Percentiles rank a stretch among this genome's conserved stretches.
phyloP scores from a whole-genome alignment of 2,113 vertebrate species.

The Thunnus thynnus region DNA sequence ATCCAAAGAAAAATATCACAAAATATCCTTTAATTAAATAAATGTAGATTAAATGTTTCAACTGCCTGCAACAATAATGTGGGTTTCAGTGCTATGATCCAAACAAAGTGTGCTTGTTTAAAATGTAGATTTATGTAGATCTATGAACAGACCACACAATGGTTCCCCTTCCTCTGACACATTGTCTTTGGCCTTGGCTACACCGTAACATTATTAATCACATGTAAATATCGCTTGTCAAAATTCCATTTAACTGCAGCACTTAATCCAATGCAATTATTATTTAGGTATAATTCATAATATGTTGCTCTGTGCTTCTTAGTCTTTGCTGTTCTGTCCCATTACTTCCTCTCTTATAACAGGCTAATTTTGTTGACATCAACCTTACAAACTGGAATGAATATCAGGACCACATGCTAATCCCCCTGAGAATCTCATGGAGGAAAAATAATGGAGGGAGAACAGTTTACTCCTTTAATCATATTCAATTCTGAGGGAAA shows the following conservation, averaged over 20 bases:
- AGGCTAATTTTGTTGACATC: background rate
- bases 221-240: background rate
- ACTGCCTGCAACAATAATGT: no score
- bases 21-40: no score
- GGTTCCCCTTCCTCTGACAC: no score
- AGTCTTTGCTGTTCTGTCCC: background rate
- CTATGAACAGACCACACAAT: no score
- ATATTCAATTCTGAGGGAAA: constrained; percentile 9
- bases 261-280: background rate
- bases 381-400: background rate
- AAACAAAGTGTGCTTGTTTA: no score
- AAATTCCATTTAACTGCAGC: background rate
- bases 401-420: background rate
- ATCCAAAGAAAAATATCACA: no score
- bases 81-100: no score
- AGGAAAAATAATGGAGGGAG: background rate
- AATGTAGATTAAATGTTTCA: no score
- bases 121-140: no score
- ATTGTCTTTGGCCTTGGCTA: no score
- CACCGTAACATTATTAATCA: background rate
- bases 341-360: background rate
- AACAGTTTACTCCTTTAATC: constrained; percentile 4
- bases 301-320: no score
- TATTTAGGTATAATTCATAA: no score
- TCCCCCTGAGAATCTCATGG: background rate